These are phyloP conservation scores for Lophochroa leadbeateri DNA, from an alignment of 2,113 vertebrate species.

Conservation along the genomic window DNA sequence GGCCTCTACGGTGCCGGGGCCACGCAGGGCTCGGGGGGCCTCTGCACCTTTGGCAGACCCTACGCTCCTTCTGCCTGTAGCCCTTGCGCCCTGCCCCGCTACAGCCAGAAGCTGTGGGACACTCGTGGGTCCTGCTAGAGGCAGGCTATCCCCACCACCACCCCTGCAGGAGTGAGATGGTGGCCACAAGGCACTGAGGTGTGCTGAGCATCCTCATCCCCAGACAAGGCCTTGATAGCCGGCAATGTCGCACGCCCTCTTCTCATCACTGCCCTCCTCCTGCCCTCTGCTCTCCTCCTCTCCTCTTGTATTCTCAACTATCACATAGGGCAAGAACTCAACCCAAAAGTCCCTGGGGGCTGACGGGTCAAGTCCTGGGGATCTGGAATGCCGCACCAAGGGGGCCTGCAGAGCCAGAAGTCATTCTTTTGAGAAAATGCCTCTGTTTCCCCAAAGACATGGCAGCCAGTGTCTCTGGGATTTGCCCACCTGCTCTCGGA, in stretches of 20 bases:
- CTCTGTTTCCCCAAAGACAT: background rate
- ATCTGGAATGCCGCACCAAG: background rate
- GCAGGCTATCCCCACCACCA: background rate
- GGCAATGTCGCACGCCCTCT: background rate
- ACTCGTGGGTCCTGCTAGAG: background rate
- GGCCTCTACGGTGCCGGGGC: too few relatives aligned
- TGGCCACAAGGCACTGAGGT: background rate
- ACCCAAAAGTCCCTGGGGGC: too few relatives aligned
- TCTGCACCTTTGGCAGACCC: background rate
- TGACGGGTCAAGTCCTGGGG: accelerated
- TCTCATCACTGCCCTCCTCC: background rate
- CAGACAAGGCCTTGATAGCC: background rate
- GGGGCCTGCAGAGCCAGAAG: accelerated
- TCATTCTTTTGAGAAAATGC: background rate
- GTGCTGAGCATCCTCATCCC: too few relatives aligned
- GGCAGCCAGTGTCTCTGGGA: background rate
- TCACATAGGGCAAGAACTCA: accelerated
- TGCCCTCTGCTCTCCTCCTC: background rate
- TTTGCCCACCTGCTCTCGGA: accelerated
- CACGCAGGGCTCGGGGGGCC: too few relatives aligned
- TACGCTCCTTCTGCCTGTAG: background rate
- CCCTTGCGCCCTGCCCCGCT: background rate
- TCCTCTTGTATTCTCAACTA: too few relatives aligned
- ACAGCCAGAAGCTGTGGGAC: background rate
- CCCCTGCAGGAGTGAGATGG: background rate